Percentiles rank a stretch among this genome's conserved stretches.
Evolutionary conservation across 2,797 vertebrate species (phyloP).

Genomic region (Melanotaenia parkinsoni): DNA sequence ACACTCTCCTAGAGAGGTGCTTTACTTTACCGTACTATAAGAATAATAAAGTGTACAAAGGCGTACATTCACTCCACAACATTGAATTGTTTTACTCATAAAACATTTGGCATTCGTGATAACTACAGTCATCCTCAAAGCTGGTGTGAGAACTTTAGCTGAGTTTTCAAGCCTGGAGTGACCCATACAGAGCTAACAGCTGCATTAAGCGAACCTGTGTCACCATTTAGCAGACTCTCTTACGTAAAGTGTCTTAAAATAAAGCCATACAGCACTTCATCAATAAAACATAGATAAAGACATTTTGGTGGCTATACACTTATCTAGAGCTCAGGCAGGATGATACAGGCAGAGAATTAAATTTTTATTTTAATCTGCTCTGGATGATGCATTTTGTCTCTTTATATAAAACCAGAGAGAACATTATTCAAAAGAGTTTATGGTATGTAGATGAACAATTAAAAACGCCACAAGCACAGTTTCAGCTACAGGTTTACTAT

Average conservation of each 20-base stretch:
- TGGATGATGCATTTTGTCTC: neutral
- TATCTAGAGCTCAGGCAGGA: neutral
- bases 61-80: slow-evolving; percentile 17
- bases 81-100: slow-evolving; percentile 5
- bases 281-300: slow-evolving; percentile 4
- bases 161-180: neutral
- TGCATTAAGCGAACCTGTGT: slow-evolving; percentile 29
- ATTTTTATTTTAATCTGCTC: neutral
- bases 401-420: neutral
- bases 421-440: neutral
- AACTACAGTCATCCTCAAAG: neutral
- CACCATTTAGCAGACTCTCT: slow-evolving; percentile 15
- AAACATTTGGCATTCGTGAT: slow-evolving; percentile 13
- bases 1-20: slow-evolving; percentile 29
- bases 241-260: slow-evolving; percentile 5
- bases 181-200: slow-evolving; percentile 13
- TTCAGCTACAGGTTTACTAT: no score
- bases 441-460: neutral
- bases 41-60: neutral
- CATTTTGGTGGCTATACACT: neutral
- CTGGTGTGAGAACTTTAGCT: slow-evolving; percentile 3
- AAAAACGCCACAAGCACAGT: no score
- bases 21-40: slow-evolving; percentile 10
- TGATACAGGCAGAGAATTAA: neutral
- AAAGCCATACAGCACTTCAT: slow-evolving; percentile 13